Conservation (phyloP, 2,797 vertebrate genomes). For the Catharus ustulatus region DNA sequence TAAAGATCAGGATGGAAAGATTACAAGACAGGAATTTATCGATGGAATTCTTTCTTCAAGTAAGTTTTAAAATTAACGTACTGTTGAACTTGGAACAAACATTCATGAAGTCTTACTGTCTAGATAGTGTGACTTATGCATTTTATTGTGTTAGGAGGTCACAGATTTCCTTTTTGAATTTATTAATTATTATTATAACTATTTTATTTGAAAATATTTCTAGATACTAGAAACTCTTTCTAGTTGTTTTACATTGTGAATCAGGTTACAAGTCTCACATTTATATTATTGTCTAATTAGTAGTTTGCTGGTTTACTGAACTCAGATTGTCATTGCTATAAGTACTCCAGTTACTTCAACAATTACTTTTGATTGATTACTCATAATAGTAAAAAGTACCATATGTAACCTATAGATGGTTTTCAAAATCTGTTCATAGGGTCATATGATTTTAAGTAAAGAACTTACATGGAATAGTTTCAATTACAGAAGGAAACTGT, state of each 20-base stretch:
- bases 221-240: neutral
- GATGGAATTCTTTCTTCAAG: conserved; percentile 98
- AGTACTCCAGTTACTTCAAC: neutral
- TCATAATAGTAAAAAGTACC: neutral
- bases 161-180: neutral
- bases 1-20: conserved; percentile 99
- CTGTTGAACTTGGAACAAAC: neutral
- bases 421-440: neutral
- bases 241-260: neutral
- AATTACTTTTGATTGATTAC: neutral
- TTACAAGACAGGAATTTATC: conserved; percentile 98
- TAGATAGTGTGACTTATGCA: neutral
- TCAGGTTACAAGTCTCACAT: neutral
- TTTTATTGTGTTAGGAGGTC: neutral
- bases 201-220: neutral
- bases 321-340: neutral
- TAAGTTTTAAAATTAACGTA: conserved; percentile 74
- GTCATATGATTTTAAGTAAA: neutral
- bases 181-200: neutral
- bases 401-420: neutral
- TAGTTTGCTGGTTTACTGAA: neutral
- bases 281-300: neutral
- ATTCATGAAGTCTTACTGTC: neutral
- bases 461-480: neutral
- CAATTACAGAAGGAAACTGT: neutral